Evolutionary conservation across 1,140 invertebrate species (phyloP), one percentile per base, ranked within the genome.

Genomic region (Drosophila erecta): DNA sequence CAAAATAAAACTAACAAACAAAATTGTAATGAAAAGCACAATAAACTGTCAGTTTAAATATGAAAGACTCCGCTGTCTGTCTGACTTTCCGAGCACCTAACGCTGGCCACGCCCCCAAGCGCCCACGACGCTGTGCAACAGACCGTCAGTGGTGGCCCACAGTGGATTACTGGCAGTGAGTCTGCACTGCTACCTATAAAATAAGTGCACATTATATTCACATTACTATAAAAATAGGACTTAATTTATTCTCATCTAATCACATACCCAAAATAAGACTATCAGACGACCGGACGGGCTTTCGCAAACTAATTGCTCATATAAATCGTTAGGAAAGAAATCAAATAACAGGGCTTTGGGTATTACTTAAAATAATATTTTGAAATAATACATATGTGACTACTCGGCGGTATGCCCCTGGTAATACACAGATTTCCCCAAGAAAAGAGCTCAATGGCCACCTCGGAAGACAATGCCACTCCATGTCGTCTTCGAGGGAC

Each of bases 41-140:
- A 87, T 87, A 87, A 87, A 83, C 79, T 87, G 83, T 87, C 83
- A 89, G 83, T 89, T 87, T 83, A 87, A 87, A 87, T 87, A 87
- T 83, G 84, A 87, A 86, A 81, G 79, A 79, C 59, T 56, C 55
- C 37, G 15, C 44, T 53, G 40, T 10, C 55, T 44, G 33, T 41
- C 43, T 43, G 41, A 27, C 24, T 66, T 14, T 27, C 49, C 10
- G 8, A 49, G 33, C 33, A 65, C 24, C 62, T 43, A 30, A 30
- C 22, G n/a, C 47, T 33, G 27, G 47, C 8, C n/a, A 50, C 47
- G 46, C 8, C 27, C 46, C 47, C 15, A 35, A 51, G 2, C 10
- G 11, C 15, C 15, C 30, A 14, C 8, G 11, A 35, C 11, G 30
- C 8, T 17, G 5, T 3, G 4, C 4, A 27, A 49, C 17, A 30